These are phyloP conservation scores for Nephrocerus scutellatus DNA, from an alignment of 2,888 invertebrate species.

Conservation along the genomic window DNA sequence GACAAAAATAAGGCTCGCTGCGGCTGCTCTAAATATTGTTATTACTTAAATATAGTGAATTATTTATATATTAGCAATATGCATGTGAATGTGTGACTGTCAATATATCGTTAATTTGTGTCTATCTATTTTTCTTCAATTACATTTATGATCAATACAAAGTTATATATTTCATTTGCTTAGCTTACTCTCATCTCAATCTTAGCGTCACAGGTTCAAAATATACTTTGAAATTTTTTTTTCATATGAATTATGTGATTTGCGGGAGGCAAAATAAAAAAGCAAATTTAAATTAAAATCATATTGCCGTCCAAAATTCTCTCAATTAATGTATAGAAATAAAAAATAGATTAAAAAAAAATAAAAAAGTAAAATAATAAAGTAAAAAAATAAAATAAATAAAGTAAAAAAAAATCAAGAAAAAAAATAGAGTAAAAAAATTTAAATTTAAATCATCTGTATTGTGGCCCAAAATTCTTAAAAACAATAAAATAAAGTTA, in stretches of 20 bases:
- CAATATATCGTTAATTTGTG: conserved; percentile 13
- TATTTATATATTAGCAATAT: conserved; percentile 3
- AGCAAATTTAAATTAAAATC: background rate
- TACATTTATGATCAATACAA: no score
- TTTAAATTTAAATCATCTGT: no score
- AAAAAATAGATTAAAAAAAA: conserved; percentile 8
- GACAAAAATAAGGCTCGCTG: background rate
- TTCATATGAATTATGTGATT: no score
- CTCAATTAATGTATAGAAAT: no score
- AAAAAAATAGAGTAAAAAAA: conserved; percentile 1
- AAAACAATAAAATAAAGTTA: conserved; percentile 21
- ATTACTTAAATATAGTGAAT: conserved; percentile 5
- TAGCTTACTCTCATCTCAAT: conserved; percentile 30
- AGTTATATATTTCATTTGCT: conserved; percentile 9
- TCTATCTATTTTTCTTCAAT: no score
- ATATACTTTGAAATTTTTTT: no score
- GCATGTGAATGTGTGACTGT: conserved; percentile 5
- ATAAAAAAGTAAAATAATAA: conserved; percentile 10
- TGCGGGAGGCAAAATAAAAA: no score
- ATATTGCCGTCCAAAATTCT: no score
- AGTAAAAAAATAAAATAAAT: conserved; percentile 12
- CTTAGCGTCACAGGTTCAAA: conserved; percentile 44
- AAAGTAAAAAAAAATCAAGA: conserved; percentile 7
- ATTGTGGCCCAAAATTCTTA: no score
- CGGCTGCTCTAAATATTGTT: no score